A percentile compares a stretch with the other conserved stretches of the same genome.
These are phyloP conservation scores for Gobio occitaniae DNA, from an alignment of 2,797 vertebrate species.

Conservation along the genomic window DNA sequence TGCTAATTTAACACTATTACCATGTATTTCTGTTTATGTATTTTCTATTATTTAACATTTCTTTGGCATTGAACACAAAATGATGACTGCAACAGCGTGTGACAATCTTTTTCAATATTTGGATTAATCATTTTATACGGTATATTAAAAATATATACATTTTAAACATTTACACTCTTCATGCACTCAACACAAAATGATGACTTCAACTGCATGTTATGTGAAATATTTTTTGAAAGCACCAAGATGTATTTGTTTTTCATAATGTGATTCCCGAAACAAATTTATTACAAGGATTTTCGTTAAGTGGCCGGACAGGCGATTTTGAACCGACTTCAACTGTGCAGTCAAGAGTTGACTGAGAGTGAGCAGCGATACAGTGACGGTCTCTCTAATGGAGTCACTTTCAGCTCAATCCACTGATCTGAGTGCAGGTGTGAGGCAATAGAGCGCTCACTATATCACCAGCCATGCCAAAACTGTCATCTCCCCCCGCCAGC, in stretches of 20 bases:
- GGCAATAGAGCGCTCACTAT: conserved; percentile 41
- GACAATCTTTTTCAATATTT: neutral
- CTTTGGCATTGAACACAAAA: neutral
- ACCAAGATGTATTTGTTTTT: conserved; percentile 10
- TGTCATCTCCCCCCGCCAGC: conserved; percentile 73
- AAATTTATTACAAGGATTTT: conserved; percentile 1
- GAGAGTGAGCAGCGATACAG: conserved; percentile 22
- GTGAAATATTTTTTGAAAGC: neutral
- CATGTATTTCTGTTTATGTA: neutral
- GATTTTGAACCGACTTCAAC: conserved; percentile 11
- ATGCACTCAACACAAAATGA: neutral
- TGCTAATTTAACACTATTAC: neutral
- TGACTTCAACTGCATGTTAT: neutral
- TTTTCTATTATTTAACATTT: too few species aligned
- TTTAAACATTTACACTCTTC: neutral
- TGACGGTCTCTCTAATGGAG: conserved; percentile 50
- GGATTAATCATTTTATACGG: neutral
- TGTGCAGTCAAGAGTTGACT: conserved; percentile 13
- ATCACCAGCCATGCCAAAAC: conserved; percentile 65
- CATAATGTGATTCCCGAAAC: neutral
- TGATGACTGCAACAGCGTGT: neutral
- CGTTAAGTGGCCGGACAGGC: neutral
- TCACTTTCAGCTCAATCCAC: conserved; percentile 49
- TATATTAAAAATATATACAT: neutral
- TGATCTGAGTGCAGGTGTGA: conserved; percentile 54